Conservation (phyloP, 1,140 invertebrate genomes). For the Drosophila subobscura region DNA sequence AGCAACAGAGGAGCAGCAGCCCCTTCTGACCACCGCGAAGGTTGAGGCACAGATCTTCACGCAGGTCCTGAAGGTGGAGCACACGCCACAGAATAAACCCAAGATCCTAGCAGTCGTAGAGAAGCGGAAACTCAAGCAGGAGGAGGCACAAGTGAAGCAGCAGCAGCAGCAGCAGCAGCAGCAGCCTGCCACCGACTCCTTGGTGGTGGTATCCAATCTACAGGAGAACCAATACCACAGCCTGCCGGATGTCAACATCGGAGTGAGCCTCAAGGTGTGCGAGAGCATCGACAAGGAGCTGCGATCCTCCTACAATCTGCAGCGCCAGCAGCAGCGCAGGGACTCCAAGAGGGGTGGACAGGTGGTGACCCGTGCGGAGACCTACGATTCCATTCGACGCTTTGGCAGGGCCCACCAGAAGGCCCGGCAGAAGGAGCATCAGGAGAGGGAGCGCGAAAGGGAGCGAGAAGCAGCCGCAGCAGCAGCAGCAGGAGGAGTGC, state of each 20-base stretch:
- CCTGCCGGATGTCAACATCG: constrained; percentile 87
- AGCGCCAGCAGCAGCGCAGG: constrained; percentile 66
- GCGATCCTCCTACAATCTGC: constrained; percentile 84
- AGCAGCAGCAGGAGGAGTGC: neutral
- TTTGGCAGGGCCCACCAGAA: constrained; percentile 79
- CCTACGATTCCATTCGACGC: constrained; percentile 79
- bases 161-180: constrained; percentile 46
- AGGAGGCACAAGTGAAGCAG: constrained; percentile 21
- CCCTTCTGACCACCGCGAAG: constrained; percentile 22
- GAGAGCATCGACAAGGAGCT: constrained; percentile 88
- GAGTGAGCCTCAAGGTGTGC: constrained; percentile 87
- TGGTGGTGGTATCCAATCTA: constrained; percentile 61
- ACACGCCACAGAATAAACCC: constrained; percentile 69
- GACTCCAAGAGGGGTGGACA: constrained; percentile 54
- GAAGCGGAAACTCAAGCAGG: constrained; percentile 59
- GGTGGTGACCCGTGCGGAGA: constrained; percentile 67
- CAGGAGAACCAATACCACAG: constrained; percentile 88
- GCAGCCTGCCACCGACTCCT: constrained; percentile 52
- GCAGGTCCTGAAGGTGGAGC: constrained; percentile 69
- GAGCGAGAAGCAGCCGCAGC: constrained; percentile 41
- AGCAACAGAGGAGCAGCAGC: constrained; percentile 14
- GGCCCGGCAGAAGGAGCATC: constrained; percentile 62
- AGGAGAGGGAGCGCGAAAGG: constrained; percentile 57
- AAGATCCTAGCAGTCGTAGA: constrained; percentile 73
- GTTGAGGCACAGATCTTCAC: constrained; percentile 60